Percentiles rank a stretch among this genome's conserved stretches.
These are phyloP conservation scores for Thermophis baileyi DNA, from an alignment of 2,113 vertebrate species.

Conservation along the genomic window DNA sequence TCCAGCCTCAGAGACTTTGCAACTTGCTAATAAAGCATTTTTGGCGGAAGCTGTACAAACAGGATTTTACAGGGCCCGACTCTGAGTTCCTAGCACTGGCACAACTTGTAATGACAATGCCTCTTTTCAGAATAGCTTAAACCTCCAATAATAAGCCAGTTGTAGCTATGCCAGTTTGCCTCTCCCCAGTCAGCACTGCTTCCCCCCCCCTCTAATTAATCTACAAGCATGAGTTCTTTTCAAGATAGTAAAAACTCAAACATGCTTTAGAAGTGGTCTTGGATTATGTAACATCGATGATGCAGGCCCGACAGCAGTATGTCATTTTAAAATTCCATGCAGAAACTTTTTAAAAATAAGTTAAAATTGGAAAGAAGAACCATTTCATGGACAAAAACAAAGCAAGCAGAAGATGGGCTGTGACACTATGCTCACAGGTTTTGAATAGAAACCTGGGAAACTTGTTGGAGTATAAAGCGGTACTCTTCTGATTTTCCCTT, in stretches of 20 bases:
- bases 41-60: constrained; percentile 57
- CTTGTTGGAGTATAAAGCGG: not conserved
- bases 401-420: not conserved
- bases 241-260: constrained; percentile 9
- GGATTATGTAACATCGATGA: constrained; percentile 21
- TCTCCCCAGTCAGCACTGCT: not conserved
- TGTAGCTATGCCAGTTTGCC: constrained; percentile 32
- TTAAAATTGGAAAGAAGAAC: constrained; percentile 25
- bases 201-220: constrained; percentile 6
- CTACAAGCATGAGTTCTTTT: not conserved
- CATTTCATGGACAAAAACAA: not conserved
- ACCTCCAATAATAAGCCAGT: constrained; percentile 20
- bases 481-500: not conserved
- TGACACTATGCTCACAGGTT: not conserved
- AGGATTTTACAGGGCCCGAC: constrained; percentile 42
- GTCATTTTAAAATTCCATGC: not conserved
- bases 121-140: constrained; percentile 33
- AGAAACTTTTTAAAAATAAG: not conserved
- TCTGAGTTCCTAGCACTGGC: constrained; percentile 29
- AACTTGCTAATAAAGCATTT: constrained; percentile 62
- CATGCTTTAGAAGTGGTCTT: not conserved
- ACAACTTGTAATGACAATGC: constrained; percentile 37
- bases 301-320: constrained; percentile 19
- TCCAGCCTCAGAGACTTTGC: constrained; percentile 57
- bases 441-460: not conserved